These are phyloP conservation scores for Brevimyrus niger DNA, from an alignment of 2,113 vertebrate species.

Conservation along the genomic window DNA sequence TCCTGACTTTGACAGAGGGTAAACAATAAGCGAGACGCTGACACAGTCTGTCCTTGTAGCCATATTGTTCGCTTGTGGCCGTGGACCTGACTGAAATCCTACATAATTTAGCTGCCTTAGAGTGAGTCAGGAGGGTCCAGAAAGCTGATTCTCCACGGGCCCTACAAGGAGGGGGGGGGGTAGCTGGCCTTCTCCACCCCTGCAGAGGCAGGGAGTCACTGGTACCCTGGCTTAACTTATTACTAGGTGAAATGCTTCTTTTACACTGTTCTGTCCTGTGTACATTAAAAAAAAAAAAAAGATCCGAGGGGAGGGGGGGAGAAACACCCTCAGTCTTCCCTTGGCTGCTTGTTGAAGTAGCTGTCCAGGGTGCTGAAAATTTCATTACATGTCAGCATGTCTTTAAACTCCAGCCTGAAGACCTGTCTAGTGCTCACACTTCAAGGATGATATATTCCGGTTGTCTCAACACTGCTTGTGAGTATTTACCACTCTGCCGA, in stretches of 20 bases:
- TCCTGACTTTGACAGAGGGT: conserved; percentile 29
- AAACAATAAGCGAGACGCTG: conserved; percentile 53
- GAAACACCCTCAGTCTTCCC: neutral
- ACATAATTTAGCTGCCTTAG: conserved; percentile 53
- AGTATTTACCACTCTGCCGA: conserved; percentile 36
- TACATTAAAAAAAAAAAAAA: neutral
- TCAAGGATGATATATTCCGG: conserved; percentile 49
- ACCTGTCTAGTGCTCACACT: conserved; percentile 35
- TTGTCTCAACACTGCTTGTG: conserved; percentile 38
- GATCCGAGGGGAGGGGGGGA: too few relatives aligned
- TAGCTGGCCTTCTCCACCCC: conserved; percentile 21
- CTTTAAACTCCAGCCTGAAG: conserved; percentile 37
- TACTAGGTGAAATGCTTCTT: conserved; percentile 33
- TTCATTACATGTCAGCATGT: conserved; percentile 45
- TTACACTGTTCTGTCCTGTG: conserved; percentile 1
- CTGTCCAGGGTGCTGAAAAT: conserved; percentile 65
- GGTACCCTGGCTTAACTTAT: conserved; percentile 42
- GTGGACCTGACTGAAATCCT: conserved; percentile 52
- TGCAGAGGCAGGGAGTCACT: conserved; percentile 28
- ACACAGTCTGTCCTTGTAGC: conserved; percentile 58
- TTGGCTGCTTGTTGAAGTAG: conserved; percentile 24
- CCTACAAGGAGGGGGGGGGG: conserved; percentile 26
- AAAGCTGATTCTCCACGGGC: conserved; percentile 28
- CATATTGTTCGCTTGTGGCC: conserved; percentile 63
- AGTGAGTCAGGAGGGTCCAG: conserved; percentile 44